Percentiles rank a stretch among this genome's conserved stretches.
phyloP scores from a whole-genome alignment of 1,140 invertebrate genomes.

The Pseudomyrmex concolor region DNA sequence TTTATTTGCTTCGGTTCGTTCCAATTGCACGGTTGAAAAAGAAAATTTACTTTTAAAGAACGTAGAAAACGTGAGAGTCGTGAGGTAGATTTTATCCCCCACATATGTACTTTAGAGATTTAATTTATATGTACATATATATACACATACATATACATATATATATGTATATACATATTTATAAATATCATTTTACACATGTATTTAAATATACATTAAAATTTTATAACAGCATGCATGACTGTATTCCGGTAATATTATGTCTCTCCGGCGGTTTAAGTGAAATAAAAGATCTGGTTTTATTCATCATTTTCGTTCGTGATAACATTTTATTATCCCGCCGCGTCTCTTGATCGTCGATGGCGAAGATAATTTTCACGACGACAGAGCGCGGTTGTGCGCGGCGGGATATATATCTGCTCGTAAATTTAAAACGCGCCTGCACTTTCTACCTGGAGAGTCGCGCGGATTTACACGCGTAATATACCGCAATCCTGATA shows the following conservation, averaged over 20 bases:
- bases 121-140: too few species aligned
- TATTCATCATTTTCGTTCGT: not conserved
- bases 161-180: too few species aligned
- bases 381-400: conserved; percentile 1
- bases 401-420: conserved; percentile 3
- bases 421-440: conserved; percentile 48
- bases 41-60: too few species aligned
- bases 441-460: conserved; percentile 20
- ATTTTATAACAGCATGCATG: not conserved
- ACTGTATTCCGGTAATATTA: conserved; percentile 11
- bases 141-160: too few species aligned
- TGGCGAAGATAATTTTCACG: conserved; percentile 37
- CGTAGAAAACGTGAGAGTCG: too few species aligned
- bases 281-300: conserved; percentile 26
- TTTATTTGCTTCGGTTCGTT: too few species aligned
- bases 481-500: conserved; percentile 52
- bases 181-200: too few species aligned
- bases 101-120: too few species aligned
- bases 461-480: conserved; percentile 33
- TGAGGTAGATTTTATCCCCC: too few species aligned
- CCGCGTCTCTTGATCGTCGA: conserved; percentile 17
- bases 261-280: not conserved
- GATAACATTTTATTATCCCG: conserved; percentile 20
- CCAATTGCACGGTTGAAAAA: too few species aligned
- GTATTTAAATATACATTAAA: too few species aligned